Conservation (phyloP, 2,113 vertebrate genomes). For the human region GRCh38 chr13:58553501-58554000, state of each 20-base stretch:
- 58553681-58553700: neutral
- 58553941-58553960: neutral
- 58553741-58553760: neutral
- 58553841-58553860: no score
- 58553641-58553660: neutral
- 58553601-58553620: neutral
- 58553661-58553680: neutral
- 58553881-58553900: no score
- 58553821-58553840: neutral
- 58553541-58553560: neutral
- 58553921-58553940: neutral
- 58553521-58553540: neutral
- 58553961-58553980: neutral
- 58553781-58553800: neutral
- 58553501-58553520: neutral
- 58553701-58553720: slow-evolving; percentile 24
- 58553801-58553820: neutral
- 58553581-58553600: neutral
- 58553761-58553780: neutral
- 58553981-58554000: neutral
- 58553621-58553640: slow-evolving; percentile 14
- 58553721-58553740: neutral
- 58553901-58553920: no score
- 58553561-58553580: slow-evolving; percentile 26
- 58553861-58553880: no score